These are phyloP conservation scores for Mirza zaza DNA, from an alignment of 2,113 vertebrate species.

Conservation along the genomic window DNA sequence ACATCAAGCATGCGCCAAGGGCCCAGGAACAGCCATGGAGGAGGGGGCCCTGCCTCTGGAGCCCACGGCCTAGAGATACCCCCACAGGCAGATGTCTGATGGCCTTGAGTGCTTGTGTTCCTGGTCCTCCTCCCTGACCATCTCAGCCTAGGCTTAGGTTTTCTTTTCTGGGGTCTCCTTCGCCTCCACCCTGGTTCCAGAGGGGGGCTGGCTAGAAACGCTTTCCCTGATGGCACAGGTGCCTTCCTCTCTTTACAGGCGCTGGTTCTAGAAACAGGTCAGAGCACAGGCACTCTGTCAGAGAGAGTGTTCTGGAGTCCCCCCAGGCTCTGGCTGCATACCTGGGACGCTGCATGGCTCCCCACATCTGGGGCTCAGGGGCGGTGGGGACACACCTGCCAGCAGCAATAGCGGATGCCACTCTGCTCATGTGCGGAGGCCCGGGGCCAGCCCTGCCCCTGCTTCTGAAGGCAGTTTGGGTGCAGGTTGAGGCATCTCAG, in stretches of 20 bases:
- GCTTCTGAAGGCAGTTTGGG: constrained; percentile 24
- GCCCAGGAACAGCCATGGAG: neutral
- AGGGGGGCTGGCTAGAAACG: neutral
- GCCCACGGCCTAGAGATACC: neutral
- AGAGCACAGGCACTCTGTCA: neutral
- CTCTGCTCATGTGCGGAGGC: neutral
- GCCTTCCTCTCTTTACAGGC: neutral
- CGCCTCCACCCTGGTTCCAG: neutral
- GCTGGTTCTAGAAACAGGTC: neutral
- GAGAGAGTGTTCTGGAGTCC: neutral
- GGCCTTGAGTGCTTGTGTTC: neutral
- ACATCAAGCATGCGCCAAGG: neutral
- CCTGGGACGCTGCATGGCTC: neutral
- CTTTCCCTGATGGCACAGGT: neutral
- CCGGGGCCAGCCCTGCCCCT: neutral
- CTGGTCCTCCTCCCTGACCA: neutral
- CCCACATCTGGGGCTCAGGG: neutral
- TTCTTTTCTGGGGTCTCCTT: neutral
- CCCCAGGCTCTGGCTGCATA: neutral
- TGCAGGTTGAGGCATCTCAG: neutral
- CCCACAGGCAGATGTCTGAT: neutral
- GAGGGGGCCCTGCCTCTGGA: neutral
- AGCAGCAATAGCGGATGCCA: neutral
- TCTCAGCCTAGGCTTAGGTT: neutral
- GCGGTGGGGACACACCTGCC: neutral